phyloP scores from a whole-genome alignment of 1,140 invertebrate species.

The Cotesia chilonis region DNA sequence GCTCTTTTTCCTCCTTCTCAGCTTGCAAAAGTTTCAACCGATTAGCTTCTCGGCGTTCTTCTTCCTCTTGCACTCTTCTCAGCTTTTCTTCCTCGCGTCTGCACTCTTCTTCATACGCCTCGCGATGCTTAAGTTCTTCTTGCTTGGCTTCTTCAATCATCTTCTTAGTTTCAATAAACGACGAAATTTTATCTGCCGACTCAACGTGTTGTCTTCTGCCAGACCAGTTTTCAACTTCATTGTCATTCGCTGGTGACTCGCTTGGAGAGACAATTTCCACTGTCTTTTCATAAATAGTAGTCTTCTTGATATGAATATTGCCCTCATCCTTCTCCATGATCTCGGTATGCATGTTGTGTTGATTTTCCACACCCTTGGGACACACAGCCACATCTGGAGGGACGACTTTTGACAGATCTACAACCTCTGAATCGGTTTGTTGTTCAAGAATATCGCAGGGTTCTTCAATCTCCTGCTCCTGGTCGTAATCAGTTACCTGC shows the following conservation, averaged over 20 bases:
- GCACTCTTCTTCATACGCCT: constrained; percentile 48
- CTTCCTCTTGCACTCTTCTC: constrained; percentile 46
- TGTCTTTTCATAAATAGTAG: constrained; percentile 61
- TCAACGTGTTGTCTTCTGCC: constrained; percentile 45
- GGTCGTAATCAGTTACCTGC: constrained; percentile 29
- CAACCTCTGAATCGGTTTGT: constrained; percentile 46
- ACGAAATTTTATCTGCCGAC: constrained; percentile 51
- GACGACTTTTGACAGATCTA: constrained; percentile 53
- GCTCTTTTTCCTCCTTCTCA: constrained; percentile 40
- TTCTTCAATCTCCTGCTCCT: constrained; percentile 34
- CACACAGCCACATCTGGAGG: constrained; percentile 51
- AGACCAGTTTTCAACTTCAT: constrained; percentile 47
- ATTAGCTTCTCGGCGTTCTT: constrained; percentile 43
- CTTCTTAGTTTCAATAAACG: constrained; percentile 56
- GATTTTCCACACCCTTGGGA: constrained; percentile 55
- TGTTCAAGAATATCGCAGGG: constrained; percentile 43
- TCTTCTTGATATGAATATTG: constrained; percentile 59
- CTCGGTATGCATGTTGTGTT: constrained; percentile 61
- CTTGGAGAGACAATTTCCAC: constrained; percentile 53
- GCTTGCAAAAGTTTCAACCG: constrained; percentile 32
- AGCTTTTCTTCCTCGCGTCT: constrained; percentile 46
- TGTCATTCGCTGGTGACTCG: constrained; percentile 41
- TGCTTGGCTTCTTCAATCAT: constrained; percentile 54
- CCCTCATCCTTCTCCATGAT: constrained; percentile 58
- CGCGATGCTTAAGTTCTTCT: constrained; percentile 52